phyloP scores from a whole-genome alignment of 2,888 invertebrate species.

The Drosophila niveifrons region DNA sequence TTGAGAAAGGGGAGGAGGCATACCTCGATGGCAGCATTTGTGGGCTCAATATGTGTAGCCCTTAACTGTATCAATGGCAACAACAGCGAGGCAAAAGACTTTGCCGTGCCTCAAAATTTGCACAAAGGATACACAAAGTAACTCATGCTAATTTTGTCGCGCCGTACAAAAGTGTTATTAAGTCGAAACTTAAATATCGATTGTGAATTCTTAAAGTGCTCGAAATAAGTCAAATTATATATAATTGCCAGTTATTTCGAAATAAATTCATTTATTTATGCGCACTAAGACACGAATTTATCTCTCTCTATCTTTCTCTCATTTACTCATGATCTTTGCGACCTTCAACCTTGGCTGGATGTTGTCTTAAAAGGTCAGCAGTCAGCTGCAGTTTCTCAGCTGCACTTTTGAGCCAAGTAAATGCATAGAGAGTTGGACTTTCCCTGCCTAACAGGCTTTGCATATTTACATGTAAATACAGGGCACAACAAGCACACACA shows the following conservation, averaged over 20 bases:
- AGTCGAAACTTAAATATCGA: background rate
- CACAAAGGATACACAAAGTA: constrained; percentile 74
- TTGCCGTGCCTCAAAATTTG: constrained; percentile 70
- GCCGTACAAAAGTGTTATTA: background rate
- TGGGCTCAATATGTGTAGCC: constrained; percentile 54
- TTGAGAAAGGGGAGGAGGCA: background rate
- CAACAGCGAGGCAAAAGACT: constrained; percentile 45
- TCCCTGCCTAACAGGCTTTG: constrained; percentile 45
- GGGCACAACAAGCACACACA: constrained; percentile 26
- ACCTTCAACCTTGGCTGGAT: constrained; percentile 17
- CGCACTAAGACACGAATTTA: background rate
- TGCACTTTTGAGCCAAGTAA: constrained; percentile 15
- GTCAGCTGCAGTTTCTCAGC: constrained; percentile 29
- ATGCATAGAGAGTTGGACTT: constrained; percentile 38
- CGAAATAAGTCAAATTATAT: constrained; percentile 1
- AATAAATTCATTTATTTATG: background rate
- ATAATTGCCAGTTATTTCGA: background rate
- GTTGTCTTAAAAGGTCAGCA: constrained; percentile 31
- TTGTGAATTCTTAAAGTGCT: background rate
- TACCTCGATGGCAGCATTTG: constrained; percentile 49
- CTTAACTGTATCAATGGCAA: constrained; percentile 72
- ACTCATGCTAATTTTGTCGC: constrained; percentile 70
- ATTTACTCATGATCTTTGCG: background rate
- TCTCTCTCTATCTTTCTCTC: background rate
- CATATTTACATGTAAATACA: constrained; percentile 71